phyloP scores from a whole-genome alignment of 2,797 vertebrate species.

The Mormyrops boulengeri region DNA sequence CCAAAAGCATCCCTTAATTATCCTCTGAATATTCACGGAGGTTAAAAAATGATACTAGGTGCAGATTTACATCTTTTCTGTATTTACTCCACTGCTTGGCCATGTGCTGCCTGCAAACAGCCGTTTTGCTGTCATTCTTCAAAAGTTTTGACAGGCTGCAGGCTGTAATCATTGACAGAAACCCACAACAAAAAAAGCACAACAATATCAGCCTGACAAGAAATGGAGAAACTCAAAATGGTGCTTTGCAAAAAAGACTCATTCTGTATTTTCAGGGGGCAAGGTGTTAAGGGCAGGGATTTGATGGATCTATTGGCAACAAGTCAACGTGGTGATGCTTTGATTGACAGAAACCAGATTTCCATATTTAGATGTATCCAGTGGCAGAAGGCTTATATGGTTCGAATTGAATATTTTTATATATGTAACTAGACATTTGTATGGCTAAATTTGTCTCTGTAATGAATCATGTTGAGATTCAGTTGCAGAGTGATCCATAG shows the following conservation, averaged over 20 bases:
- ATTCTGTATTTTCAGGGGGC: not conserved
- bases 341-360: not conserved
- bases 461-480: not conserved
- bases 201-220: not conserved
- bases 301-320: not conserved
- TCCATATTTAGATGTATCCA: not conserved
- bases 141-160: conserved; percentile 26
- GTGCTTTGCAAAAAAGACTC: not conserved
- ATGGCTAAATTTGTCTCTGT: not conserved
- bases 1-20: conserved; percentile 50
- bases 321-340: not conserved
- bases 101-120: conserved; percentile 19
- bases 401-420: not conserved
- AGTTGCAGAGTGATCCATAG: not conserved
- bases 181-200: too few species aligned
- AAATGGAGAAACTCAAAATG: not conserved
- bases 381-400: not conserved
- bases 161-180: not conserved
- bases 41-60: conserved; percentile 24
- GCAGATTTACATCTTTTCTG: conserved; percentile 40
- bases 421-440: not conserved
- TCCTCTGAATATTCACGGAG: conserved; percentile 46
- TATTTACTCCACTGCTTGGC: conserved; percentile 24
- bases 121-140: conserved; percentile 27
- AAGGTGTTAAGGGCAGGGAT: not conserved